Evolutionary conservation across 2,797 vertebrate genomes (phyloP).

Genomic region (Pipistrellus kuhlii): DNA sequence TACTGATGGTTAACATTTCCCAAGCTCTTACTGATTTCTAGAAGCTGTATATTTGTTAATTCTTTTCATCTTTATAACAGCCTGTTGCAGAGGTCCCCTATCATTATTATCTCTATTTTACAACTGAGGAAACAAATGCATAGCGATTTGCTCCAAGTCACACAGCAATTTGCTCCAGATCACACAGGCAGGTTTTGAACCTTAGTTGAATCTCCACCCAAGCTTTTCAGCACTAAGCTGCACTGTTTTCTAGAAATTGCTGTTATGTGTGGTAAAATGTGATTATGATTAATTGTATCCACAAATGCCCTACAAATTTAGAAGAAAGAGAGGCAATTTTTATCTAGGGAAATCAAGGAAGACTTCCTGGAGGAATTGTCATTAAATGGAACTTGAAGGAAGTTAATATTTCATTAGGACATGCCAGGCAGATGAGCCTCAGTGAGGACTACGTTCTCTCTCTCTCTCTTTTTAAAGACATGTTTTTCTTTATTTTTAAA

Average conservation of each 20-base stretch:
- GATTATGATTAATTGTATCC: neutral
- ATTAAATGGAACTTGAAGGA: slow-evolving; percentile 10
- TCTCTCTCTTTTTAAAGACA: neutral
- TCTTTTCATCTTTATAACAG: neutral
- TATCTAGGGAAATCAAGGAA: neutral
- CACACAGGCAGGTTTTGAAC: neutral
- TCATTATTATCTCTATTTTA: neutral
- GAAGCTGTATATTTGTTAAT: neutral
- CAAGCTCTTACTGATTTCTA: slow-evolving; percentile 13
- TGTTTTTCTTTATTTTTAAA: too few relatives aligned
- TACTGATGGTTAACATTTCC: neutral
- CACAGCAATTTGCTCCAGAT: neutral
- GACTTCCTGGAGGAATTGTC: neutral
- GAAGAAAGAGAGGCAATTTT: neutral
- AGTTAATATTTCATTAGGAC: neutral
- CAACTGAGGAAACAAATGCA: neutral
- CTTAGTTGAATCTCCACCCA: neutral
- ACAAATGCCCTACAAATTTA: neutral
- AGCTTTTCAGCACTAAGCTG: neutral
- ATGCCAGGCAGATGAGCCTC: neutral
- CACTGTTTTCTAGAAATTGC: slow-evolving; percentile 1
- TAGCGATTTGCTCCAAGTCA: neutral
- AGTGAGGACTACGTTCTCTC: neutral
- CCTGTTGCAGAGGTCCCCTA: neutral
- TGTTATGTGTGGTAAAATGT: neutral